Conservation (phyloP, 2,113 vertebrate genomes). For the Guaruba guarouba region DNA sequence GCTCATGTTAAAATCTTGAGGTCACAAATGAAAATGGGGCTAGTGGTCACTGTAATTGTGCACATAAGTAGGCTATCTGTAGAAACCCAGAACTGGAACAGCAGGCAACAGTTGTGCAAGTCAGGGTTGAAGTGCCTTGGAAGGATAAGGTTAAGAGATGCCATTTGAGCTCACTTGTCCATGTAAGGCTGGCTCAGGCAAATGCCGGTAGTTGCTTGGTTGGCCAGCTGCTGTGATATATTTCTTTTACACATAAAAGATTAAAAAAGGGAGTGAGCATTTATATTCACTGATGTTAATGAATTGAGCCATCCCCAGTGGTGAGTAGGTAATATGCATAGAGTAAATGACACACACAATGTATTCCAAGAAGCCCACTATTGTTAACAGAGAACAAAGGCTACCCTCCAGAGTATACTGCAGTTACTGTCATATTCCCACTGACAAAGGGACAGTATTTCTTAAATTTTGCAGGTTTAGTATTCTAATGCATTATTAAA, state of each 20-base stretch:
- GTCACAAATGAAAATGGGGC: not conserved
- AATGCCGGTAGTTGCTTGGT: not conserved
- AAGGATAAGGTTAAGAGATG: not conserved
- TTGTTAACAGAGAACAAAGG: constrained; percentile 49
- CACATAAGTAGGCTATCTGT: not conserved
- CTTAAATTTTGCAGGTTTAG: constrained; percentile 35
- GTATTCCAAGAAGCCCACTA: not conserved
- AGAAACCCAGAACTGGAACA: not conserved
- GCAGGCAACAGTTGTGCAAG: not conserved
- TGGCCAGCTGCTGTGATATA: not conserved
- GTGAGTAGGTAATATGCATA: not conserved
- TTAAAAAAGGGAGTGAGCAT: not conserved
- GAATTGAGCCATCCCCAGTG: not conserved
- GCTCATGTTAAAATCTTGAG: not conserved
- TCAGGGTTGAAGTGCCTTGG: not conserved
- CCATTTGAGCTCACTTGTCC: not conserved
- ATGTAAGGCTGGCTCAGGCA: not conserved
- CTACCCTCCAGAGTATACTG: constrained; percentile 38
- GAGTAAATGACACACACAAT: not conserved
- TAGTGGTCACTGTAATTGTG: not conserved
- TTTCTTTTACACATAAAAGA: not conserved
- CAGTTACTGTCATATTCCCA: constrained; percentile 42
- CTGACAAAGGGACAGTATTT: constrained; percentile 47
- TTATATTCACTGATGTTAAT: not conserved
- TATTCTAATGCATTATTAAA: constrained; percentile 58